Evolutionary conservation across 2,888 invertebrate genomes (phyloP).

Genomic region (Euproctis similis): DNA sequence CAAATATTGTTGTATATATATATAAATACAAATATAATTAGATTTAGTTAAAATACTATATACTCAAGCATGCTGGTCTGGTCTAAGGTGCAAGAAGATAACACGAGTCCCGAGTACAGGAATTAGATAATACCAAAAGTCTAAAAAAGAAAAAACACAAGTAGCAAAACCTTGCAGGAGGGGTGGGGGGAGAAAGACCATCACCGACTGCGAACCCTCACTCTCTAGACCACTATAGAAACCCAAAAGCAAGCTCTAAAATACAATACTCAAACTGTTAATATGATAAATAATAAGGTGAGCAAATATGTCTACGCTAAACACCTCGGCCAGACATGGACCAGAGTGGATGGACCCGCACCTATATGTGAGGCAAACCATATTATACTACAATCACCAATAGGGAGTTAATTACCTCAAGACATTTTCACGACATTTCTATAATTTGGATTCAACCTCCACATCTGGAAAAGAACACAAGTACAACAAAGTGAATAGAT

Average conservation of each 20-base stretch:
- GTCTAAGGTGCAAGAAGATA: conserved; percentile 10
- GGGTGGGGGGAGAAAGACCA: conserved; percentile 36
- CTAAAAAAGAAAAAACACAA: too few species aligned
- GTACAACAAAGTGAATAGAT: conserved; percentile 75
- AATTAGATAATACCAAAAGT: conserved; percentile 19
- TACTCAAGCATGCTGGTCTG: conserved; percentile 22
- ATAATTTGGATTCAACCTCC: conserved; percentile 75
- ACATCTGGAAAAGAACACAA: conserved; percentile 76
- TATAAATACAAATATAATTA: not conserved
- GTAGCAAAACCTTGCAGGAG: too few species aligned
- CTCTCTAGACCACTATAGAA: conserved; percentile 45
- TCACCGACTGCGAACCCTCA: conserved; percentile 46
- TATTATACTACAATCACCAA: conserved; percentile 70
- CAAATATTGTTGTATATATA: not conserved
- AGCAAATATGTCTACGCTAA: conserved; percentile 21
- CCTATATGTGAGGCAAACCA: conserved; percentile 54
- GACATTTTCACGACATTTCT: conserved; percentile 73
- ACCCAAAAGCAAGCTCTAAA: conserved; percentile 70
- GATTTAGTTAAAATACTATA: conserved; percentile 12
- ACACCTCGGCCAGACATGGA: conserved; percentile 12
- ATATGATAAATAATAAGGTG: conserved; percentile 37
- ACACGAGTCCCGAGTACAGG: conserved; percentile 11
- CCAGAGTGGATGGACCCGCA: conserved; percentile 30
- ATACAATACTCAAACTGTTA: conserved; percentile 54
- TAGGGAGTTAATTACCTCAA: conserved; percentile 76